Evolutionary conservation across 2,888 invertebrate genomes (phyloP).

Genomic region (Hirtodrosophila alboralis): DNA sequence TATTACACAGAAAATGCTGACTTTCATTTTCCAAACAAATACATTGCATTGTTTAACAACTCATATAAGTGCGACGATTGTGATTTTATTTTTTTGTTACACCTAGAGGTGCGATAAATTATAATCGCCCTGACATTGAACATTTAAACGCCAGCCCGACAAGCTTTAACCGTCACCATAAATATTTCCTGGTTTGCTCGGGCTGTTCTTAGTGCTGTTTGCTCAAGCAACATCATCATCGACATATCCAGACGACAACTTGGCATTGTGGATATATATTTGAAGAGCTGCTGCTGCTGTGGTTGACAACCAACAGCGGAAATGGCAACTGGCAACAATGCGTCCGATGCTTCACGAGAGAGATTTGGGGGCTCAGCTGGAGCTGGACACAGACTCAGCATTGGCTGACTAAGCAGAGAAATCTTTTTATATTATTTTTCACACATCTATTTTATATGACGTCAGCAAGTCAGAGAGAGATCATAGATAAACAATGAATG

Average conservation of each 20-base stretch:
- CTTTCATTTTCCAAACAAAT: slow-evolving; percentile 37
- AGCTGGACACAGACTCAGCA: neutral
- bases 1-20: slow-evolving; percentile 17
- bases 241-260: slow-evolving; percentile 45
- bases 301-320: slow-evolving; percentile 53
- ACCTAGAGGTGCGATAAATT: slow-evolving; percentile 25
- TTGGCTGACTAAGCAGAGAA: slow-evolving; percentile 40
- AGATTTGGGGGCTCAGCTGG: neutral
- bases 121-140: slow-evolving; percentile 39
- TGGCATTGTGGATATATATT: slow-evolving; percentile 53
- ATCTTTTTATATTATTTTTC: slow-evolving; percentile 28
- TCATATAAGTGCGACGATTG: slow-evolving; percentile 39
- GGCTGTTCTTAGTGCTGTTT: slow-evolving; percentile 41
- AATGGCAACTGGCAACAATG: slow-evolving; percentile 29
- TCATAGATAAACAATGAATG: slow-evolving; percentile 28
- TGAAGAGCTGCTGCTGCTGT: slow-evolving; percentile 58
- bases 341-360: slow-evolving; percentile 9
- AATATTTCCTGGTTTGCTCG: neutral
- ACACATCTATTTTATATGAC: slow-evolving; percentile 35
- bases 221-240: slow-evolving; percentile 31
- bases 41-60: slow-evolving; percentile 32
- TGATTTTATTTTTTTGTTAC: slow-evolving; percentile 3
- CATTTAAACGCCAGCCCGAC: slow-evolving; percentile 1
- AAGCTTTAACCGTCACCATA: neutral
- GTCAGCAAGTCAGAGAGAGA: slow-evolving; percentile 37